Evolutionary conservation across 2,797 vertebrate species (phyloP).

Genomic region (Lutjanus campechanus): DNA sequence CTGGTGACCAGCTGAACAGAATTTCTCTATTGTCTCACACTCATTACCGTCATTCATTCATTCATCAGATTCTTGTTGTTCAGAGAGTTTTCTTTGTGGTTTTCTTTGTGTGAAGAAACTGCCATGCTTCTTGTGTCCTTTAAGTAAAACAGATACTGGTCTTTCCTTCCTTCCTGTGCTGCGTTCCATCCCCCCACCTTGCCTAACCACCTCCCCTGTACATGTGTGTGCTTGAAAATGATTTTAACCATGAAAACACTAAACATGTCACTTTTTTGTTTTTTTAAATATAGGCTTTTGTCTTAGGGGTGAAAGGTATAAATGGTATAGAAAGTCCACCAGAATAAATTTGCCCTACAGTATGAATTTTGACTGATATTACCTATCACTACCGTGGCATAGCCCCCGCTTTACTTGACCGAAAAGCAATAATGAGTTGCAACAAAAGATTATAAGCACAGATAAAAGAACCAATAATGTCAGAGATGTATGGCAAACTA

Average conservation of each 20-base stretch:
- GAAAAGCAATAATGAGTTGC: too few species aligned
- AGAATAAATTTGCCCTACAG: too few species aligned
- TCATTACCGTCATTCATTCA: not conserved
- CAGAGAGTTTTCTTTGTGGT: constrained; percentile 19
- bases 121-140: not conserved
- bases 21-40: not conserved
- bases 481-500: too few species aligned
- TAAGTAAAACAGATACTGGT: constrained; percentile 14
- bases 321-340: too few species aligned
- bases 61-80: not conserved
- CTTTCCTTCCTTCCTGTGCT: constrained; percentile 31
- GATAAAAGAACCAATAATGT: too few species aligned
- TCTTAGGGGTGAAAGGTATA: too few species aligned
- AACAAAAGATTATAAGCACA: too few species aligned
- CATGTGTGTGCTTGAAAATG: not conserved
- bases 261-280: not conserved
- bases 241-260: not conserved
- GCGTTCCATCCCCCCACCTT: not conserved
- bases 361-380: too few species aligned
- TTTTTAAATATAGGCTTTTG: not conserved
- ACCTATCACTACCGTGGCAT: too few species aligned
- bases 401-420: too few species aligned
- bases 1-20: not conserved
- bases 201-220: not conserved
- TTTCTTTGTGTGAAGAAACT: constrained; percentile 33